A percentile compares a stretch with the other conserved stretches of the same genome.
These are phyloP conservation scores for Parapsyche elsis DNA, from an alignment of 1,140 invertebrate genomes.

Conservation along the genomic window DNA sequence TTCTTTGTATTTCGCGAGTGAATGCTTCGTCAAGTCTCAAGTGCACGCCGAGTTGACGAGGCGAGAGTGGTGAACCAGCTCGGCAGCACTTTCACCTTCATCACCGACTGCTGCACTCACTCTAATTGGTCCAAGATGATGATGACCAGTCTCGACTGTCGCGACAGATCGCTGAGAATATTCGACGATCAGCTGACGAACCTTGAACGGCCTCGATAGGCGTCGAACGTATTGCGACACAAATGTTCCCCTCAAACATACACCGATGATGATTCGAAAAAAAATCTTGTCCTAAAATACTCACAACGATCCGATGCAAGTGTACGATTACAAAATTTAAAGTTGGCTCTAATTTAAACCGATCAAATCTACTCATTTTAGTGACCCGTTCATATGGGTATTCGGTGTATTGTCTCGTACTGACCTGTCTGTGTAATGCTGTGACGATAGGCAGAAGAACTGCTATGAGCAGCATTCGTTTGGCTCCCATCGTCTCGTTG, in stretches of 20 bases:
- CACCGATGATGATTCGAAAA: background rate
- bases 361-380: too few species aligned
- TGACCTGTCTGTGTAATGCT: conserved; percentile 10
- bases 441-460: conserved; percentile 5
- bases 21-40: too few species aligned
- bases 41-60: too few species aligned
- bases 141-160: background rate
- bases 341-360: too few species aligned
- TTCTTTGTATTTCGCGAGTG: background rate
- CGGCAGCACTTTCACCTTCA: conserved; percentile 19
- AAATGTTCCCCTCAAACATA: background rate
- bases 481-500: conserved; percentile 21
- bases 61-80: background rate
- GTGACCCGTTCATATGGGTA: too few species aligned
- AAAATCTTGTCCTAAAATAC: background rate
- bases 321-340: too few species aligned
- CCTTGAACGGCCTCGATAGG: background rate
- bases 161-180: background rate
- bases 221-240: too few species aligned
- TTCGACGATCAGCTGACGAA: background rate
- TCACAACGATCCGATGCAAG: too few species aligned
- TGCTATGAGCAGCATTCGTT: background rate
- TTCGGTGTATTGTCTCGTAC: background rate
- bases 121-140: background rate
- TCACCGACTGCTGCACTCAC: background rate